Conservation (phyloP, 2,113 vertebrate genomes). For the Helogale parvula region DNA sequence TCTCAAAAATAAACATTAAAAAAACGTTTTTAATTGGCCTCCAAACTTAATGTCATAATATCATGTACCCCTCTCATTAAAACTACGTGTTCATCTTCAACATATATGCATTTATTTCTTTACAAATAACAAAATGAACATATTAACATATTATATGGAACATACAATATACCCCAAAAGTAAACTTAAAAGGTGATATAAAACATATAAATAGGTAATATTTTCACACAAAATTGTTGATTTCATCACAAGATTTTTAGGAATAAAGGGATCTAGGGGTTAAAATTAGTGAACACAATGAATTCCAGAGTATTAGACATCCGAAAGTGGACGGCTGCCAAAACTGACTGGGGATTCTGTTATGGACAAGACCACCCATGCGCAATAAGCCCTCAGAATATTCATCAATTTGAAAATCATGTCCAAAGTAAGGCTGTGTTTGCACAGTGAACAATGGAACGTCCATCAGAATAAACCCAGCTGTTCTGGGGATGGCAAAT, state of each 20-base stretch:
- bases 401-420: constrained; percentile 42
- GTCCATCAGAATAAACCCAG: constrained; percentile 45
- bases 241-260: background rate
- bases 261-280: background rate
- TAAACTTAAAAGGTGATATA: background rate
- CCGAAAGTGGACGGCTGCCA: background rate
- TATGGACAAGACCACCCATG: constrained; percentile 5
- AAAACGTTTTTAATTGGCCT: background rate
- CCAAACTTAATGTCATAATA: background rate
- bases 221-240: background rate
- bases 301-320: background rate
- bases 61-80: background rate
- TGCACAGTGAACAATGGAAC: background rate
- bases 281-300: constrained; percentile 1
- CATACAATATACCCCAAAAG: background rate
- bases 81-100: background rate
- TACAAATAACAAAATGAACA: background rate
- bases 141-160: background rate
- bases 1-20: too few relatives aligned
- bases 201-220: background rate
- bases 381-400: background rate
- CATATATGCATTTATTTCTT: background rate
- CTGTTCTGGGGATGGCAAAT: background rate
- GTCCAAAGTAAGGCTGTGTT: background rate
- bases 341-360: background rate